Evolutionary conservation across 2,113 vertebrate genomes (phyloP).

Genomic region (Nothocercus nigrocapillus): DNA sequence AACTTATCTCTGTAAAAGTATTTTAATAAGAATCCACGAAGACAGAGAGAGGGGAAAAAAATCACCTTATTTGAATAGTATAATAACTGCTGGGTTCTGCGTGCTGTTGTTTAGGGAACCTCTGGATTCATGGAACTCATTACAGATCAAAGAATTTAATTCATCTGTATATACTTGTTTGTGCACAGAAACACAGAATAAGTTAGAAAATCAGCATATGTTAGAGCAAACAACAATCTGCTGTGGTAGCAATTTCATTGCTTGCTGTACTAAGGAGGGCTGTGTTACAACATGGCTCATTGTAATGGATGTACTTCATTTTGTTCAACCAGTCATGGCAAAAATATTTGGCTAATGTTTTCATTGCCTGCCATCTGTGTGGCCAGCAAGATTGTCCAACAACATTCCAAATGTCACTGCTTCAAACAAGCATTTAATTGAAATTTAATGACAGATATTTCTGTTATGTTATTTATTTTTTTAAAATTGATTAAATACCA

Average conservation of each 20-base stretch:
- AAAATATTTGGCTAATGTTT: constrained; percentile 71
- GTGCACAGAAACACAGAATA: background rate
- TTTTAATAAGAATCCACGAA: background rate
- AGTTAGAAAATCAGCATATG: constrained; percentile 64
- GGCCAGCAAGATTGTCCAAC: constrained; percentile 63
- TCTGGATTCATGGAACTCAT: background rate
- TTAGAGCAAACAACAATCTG: constrained; percentile 61
- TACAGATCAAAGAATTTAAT: constrained; percentile 19
- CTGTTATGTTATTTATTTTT: background rate
- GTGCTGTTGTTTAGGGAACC: background rate
- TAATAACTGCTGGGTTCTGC: background rate
- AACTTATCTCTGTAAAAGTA: background rate
- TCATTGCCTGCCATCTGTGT: constrained; percentile 70
- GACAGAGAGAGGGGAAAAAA: background rate
- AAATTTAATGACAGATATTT: constrained; percentile 61
- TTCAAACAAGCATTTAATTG: constrained; percentile 56
- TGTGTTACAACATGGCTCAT: constrained; percentile 46
- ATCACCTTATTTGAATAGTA: background rate
- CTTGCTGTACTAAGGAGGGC: constrained; percentile 25
- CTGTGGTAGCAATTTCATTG: constrained; percentile 41
- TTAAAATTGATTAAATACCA: constrained; percentile 25
- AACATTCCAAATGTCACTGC: constrained; percentile 47
- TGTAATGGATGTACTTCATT: constrained; percentile 54
- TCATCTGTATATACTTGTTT: constrained; percentile 43
- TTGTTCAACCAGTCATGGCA: constrained; percentile 52